Evolutionary conservation across 2,113 vertebrate genomes (phyloP).

Genomic region (Perccottus glenii): DNA sequence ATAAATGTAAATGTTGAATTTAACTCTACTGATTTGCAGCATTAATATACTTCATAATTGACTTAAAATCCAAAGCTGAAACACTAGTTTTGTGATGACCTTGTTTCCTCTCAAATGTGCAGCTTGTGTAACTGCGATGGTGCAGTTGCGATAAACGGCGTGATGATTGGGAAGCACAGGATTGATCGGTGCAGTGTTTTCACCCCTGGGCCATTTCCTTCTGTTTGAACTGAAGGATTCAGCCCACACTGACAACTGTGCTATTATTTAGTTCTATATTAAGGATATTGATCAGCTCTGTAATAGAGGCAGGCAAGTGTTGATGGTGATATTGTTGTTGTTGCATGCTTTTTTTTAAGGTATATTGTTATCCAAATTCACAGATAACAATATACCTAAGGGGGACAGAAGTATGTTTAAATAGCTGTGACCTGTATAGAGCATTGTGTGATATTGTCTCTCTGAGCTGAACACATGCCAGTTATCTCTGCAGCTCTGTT

Average conservation of each 20-base stretch:
- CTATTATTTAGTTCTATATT: slow-evolving; percentile 66
- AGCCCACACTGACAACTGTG: slow-evolving; percentile 35
- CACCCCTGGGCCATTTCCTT: slow-evolving; percentile 56
- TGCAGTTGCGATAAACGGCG: slow-evolving; percentile 45
- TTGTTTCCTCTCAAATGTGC: slow-evolving; percentile 51
- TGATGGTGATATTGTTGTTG: slow-evolving; percentile 15
- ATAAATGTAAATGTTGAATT: background rate
- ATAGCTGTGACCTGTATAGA: slow-evolving; percentile 47
- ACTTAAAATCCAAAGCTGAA: background rate
- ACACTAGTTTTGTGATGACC: slow-evolving; percentile 30
- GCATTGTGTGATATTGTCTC: slow-evolving; percentile 43
- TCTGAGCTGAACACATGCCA: slow-evolving; percentile 65
- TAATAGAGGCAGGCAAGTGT: slow-evolving; percentile 36
- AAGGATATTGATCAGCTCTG: slow-evolving; percentile 64
- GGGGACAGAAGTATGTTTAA: background rate
- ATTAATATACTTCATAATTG: background rate
- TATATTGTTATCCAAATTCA: background rate
- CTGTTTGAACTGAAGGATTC: slow-evolving; percentile 37
- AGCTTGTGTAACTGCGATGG: slow-evolving; percentile 27
- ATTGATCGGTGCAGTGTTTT: slow-evolving; percentile 62
- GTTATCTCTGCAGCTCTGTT: slow-evolving; percentile 59
- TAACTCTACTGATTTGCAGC: background rate
- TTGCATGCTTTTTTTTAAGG: background rate
- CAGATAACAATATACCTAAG: background rate
- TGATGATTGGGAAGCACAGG: slow-evolving; percentile 56